phyloP scores from a whole-genome alignment of 2,797 vertebrate genomes.

The Anniella stebbinsi region DNA sequence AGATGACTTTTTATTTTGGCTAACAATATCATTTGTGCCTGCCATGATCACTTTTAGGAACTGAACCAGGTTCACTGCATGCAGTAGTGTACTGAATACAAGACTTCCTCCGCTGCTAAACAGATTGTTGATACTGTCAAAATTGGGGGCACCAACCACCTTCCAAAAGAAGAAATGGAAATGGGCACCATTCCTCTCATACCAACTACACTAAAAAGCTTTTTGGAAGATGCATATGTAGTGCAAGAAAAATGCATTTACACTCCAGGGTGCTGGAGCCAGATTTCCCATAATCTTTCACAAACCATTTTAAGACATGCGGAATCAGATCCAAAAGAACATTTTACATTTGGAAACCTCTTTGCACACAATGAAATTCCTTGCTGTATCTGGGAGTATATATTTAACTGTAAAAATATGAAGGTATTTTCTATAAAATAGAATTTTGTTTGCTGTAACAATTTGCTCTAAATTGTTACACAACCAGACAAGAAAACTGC shows the following conservation, averaged over 20 bases:
- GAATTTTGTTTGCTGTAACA: too few species aligned
- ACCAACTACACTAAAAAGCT: background rate
- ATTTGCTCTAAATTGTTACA: background rate
- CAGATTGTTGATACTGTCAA: background rate
- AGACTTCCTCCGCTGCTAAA: background rate
- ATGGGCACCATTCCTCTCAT: background rate
- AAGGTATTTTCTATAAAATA: conserved; percentile 18
- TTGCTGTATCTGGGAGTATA: background rate
- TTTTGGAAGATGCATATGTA: background rate
- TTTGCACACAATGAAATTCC: background rate
- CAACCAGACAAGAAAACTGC: too few species aligned
- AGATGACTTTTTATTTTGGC: background rate
- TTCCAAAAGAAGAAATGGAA: background rate
- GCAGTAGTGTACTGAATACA: background rate
- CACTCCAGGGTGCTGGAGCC: background rate
- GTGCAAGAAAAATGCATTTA: background rate
- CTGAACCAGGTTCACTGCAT: background rate
- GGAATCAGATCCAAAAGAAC: background rate
- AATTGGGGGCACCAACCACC: background rate
- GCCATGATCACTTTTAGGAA: conserved; percentile 19
- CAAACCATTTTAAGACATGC: background rate
- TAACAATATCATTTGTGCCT: conserved; percentile 28
- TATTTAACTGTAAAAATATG: conserved; percentile 20
- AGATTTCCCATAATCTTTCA: background rate
- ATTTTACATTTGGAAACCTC: background rate